These are phyloP conservation scores for Gymnoscopelus microlampas DNA, from an alignment of 2,797 vertebrate genomes.

Conservation along the genomic window DNA sequence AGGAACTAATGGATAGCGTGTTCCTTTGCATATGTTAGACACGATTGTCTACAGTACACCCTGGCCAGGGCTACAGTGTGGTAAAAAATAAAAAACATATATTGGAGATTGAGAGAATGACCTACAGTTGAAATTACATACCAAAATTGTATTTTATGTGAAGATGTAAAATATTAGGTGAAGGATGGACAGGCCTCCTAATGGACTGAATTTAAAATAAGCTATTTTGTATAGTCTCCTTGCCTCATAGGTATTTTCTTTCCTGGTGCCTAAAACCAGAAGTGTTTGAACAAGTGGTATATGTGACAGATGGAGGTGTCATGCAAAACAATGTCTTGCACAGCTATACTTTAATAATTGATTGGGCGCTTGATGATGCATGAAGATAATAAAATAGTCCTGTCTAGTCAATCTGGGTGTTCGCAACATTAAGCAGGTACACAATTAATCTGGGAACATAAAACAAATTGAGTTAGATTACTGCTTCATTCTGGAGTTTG, in stretches of 20 bases:
- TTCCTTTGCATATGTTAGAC: too few species aligned
- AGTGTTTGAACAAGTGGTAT: not conserved
- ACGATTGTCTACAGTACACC: too few species aligned
- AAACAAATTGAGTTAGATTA: not conserved
- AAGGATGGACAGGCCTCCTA: too few species aligned
- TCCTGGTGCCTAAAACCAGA: not conserved
- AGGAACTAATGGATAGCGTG: too few species aligned
- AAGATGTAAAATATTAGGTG: too few species aligned
- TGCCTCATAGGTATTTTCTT: not conserved
- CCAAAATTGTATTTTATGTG: too few species aligned
- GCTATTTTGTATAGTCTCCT: too few species aligned
- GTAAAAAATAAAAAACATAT: too few species aligned
- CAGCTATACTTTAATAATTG: not conserved
- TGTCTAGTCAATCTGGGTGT: not conserved
- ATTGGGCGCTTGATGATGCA: not conserved
- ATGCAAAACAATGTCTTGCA: not conserved
- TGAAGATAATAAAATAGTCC: not conserved
- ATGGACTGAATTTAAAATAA: not conserved
- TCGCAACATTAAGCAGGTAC: not conserved
- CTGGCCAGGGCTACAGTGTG: too few species aligned
- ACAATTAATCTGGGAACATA: constrained; percentile 3
- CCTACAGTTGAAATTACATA: too few species aligned
- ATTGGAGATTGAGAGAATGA: too few species aligned
- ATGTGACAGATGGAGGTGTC: constrained; percentile 21
- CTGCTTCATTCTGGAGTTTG: constrained; percentile 28